Base-by-base conservation (phyloP, 2,113 vertebrate genomes). In the Entosphenus tridentatus region DNA sequence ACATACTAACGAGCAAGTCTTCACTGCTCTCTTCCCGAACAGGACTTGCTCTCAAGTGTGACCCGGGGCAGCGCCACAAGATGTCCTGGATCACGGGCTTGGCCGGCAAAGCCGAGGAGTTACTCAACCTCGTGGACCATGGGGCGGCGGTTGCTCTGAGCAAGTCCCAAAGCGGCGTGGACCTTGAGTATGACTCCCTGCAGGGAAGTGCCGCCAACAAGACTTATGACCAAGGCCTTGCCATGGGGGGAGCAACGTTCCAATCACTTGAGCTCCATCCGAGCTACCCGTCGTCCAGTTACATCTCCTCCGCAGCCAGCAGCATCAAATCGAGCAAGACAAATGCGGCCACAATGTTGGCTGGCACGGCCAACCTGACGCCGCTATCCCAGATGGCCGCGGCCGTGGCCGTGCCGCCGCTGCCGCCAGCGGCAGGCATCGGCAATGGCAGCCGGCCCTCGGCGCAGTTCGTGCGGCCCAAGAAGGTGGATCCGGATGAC, bases 21-120 rank as follows among this genome's bases (percentile, higher is more conserved):
- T 39, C 39, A 39, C 39, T 39, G 39, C 39, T 39, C 5, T 39
- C 39, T 39, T 39, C 39, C 39, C 39, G 39, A 39, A 39, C 39
- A 39, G 39, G 39, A 39, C 39, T 39, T 39, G 39, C 39, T 39
- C 39, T 6, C 39, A 39, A 39, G 39, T 39, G 39, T 39, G 39
- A 39, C 39, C 39, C 6, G 39, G 39, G 39, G 6, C 39, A 39
- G 39, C 39, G 6, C 39, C 39, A 39, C 75, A 77, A 77, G 74
- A 98, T 98, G 93, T 95, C 93, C 74, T 98, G 93, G 92, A 78
- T 98, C 73, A 72, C 80, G 68, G 93, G 95, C 71, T 77, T 98
- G 1, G 92, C 93, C 12, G 91, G 89, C 68, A 93, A 81, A 75
- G 93, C 93, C 8, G 92, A 98, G 76, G 82, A 89, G 76, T 87